A percentile compares a stretch with the other conserved stretches of the same genome.
phyloP scores from a whole-genome alignment of 2,113 vertebrate genomes.

The Campylomormyrus tamandua region DNA sequence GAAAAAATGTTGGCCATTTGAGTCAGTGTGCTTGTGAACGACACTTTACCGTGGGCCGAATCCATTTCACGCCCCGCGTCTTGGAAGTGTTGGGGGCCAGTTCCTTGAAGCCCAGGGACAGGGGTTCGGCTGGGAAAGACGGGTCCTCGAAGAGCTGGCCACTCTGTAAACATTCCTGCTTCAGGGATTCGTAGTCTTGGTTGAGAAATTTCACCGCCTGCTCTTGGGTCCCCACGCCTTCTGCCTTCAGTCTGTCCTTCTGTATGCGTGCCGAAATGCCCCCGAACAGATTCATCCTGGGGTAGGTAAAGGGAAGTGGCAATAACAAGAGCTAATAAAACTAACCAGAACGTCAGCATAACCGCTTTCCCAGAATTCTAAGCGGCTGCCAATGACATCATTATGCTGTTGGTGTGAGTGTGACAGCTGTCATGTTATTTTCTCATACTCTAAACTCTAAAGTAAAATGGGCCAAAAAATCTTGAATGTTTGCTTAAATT shows the following conservation, averaged over 20 bases:
- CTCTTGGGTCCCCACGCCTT: constrained; percentile 70
- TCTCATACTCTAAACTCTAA: neutral
- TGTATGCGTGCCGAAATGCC: constrained; percentile 74
- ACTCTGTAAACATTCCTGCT: constrained; percentile 54
- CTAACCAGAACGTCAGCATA: neutral
- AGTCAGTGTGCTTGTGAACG: neutral
- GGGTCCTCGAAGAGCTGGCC: constrained; percentile 65
- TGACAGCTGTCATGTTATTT: neutral
- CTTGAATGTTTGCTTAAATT: neutral
- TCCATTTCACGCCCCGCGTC: constrained; percentile 59
- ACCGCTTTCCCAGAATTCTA: neutral
- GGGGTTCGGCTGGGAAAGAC: constrained; percentile 57
- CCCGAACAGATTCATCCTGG: constrained; percentile 59
- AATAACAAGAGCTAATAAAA: neutral
- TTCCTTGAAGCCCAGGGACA: constrained; percentile 68
- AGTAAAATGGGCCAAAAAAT: neutral
- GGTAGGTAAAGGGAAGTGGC: neutral
- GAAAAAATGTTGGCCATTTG: neutral
- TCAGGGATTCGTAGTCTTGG: constrained; percentile 63
- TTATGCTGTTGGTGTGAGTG: neutral
- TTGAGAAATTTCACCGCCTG: constrained; percentile 58
- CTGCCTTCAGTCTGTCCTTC: constrained; percentile 65
- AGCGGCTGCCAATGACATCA: neutral
- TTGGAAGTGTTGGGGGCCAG: constrained; percentile 61
- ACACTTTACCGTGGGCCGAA: constrained; percentile 57